phyloP scores from a whole-genome alignment of 2,797 vertebrate genomes.

The Miichthys miiuy region DNA sequence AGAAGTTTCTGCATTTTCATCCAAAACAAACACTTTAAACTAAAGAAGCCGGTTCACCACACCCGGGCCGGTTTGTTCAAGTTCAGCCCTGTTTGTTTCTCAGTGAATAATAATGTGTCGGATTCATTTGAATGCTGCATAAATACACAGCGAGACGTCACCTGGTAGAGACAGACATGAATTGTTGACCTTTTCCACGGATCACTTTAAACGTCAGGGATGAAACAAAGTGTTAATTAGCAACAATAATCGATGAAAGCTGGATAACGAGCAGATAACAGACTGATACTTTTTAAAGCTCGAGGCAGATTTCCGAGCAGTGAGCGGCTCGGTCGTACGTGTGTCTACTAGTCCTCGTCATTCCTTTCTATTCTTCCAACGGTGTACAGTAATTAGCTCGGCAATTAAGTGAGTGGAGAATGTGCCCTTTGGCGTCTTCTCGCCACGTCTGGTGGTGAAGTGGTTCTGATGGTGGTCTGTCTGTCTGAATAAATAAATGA shows the following conservation, averaged over 20 bases:
- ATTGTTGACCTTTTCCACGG: too few relatives aligned
- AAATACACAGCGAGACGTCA: not conserved
- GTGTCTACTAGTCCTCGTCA: slow-evolving; percentile 7
- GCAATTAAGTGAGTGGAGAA: not conserved
- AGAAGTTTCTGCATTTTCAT: not conserved
- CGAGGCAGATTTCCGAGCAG: not conserved
- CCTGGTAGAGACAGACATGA: too few relatives aligned
- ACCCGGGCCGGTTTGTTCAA: not conserved
- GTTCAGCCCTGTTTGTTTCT: not conserved
- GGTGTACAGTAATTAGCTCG: slow-evolving; percentile 3
- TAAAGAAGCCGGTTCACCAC: not conserved
- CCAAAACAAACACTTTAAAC: not conserved
- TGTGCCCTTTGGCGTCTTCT: not conserved
- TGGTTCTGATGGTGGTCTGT: not conserved
- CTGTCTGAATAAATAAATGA: not conserved
- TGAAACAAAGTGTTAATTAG: not conserved
- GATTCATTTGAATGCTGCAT: not conserved
- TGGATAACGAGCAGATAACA: not conserved
- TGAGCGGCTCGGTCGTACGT: accelerated
- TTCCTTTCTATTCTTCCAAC: not conserved
- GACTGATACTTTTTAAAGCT: not conserved
- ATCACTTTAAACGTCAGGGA: too few relatives aligned
- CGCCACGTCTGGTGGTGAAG: not conserved
- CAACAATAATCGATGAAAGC: not conserved
- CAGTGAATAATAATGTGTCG: not conserved